phyloP scores from a whole-genome alignment of 2,888 invertebrate species.

The Apamea epomidion region DNA sequence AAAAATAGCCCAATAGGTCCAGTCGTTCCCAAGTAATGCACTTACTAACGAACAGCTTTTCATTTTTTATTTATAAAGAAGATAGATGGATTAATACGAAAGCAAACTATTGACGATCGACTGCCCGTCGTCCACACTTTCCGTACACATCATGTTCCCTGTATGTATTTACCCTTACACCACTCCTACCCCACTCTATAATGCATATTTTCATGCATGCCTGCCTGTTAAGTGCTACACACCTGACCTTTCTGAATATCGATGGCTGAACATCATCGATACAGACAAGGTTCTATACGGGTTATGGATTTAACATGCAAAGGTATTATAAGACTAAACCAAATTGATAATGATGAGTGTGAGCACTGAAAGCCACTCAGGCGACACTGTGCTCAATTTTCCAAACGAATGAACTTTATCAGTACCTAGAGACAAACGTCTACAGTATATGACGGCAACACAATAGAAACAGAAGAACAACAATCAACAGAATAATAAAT shows the following conservation, averaged over 20 bases:
- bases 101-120: constrained; percentile 9
- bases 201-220: constrained; percentile 56
- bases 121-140: constrained; percentile 7
- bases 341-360: constrained; percentile 39
- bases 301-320: constrained; percentile 13
- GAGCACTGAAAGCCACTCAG: constrained; percentile 31
- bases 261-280: constrained; percentile 11
- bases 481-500: constrained; percentile 45
- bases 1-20: not conserved
- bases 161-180: constrained; percentile 12
- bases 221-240: constrained; percentile 29
- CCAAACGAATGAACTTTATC: constrained; percentile 66
- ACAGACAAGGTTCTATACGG: constrained; percentile 9
- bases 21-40: not conserved
- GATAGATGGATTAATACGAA: not conserved
- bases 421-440: constrained; percentile 25
- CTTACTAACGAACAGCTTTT: not conserved
- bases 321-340: constrained; percentile 24
- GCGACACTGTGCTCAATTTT: constrained; percentile 63
- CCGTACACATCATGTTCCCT: not conserved
- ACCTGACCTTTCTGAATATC: constrained; percentile 50
- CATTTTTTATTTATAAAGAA: not conserved
- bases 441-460: constrained; percentile 8
- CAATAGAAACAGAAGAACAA: constrained; percentile 40
- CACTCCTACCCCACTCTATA: constrained; percentile 33